A percentile compares a stretch with the other conserved stretches of the same genome.
Conservation (phyloP, 2,113 vertebrate species). For the Pan troglodytes region NHGRI_mPanTro3-v2.1_pri NC_072412.2:67519001-67519500, state of each 20-base stretch:
- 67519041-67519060: neutral
- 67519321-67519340: neutral
- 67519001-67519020: neutral
- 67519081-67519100: neutral
- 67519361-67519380: neutral
- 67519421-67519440: neutral
- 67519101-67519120: neutral
- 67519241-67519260: neutral
- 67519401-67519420: neutral
- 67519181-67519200: neutral
- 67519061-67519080: neutral
- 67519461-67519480: neutral
- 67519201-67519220: neutral
- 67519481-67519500: neutral
- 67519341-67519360: neutral
- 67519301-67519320: neutral
- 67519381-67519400: neutral
- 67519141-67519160: neutral
- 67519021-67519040: neutral
- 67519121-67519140: neutral
- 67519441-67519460: neutral
- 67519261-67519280: neutral
- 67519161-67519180: neutral
- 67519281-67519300: neutral
- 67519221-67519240: neutral